These are phyloP conservation scores for Drosophila limbata DNA, from an alignment of 2,888 invertebrate genomes.

Conservation along the genomic window DNA sequence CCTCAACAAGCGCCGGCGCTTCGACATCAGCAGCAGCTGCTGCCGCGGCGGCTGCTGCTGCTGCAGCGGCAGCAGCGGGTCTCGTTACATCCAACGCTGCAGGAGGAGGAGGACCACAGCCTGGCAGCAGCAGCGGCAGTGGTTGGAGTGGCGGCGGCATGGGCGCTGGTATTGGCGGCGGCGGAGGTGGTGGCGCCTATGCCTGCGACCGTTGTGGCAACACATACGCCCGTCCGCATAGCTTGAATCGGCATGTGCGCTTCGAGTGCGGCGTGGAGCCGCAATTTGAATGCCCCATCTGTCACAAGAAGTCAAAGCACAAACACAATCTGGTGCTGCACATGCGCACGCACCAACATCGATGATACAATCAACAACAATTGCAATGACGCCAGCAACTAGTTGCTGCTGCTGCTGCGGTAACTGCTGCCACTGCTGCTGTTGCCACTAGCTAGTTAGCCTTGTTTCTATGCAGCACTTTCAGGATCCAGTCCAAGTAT, in stretches of 20 bases:
- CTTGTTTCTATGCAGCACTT: constrained; percentile 45
- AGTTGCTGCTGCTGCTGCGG: constrained; percentile 20
- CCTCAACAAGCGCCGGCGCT: constrained; percentile 58
- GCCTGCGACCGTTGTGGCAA: constrained; percentile 87
- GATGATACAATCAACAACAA: constrained; percentile 85
- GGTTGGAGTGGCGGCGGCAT: constrained; percentile 37
- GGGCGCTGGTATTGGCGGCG: constrained; percentile 50
- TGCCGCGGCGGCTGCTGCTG: constrained; percentile 47
- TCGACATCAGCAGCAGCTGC: constrained; percentile 71
- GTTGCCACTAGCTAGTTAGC: constrained; percentile 55
- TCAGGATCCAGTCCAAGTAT: constrained; percentile 28
- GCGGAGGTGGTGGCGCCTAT: constrained; percentile 83
- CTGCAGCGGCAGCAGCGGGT: constrained; percentile 51
- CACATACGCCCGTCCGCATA: constrained; percentile 87
- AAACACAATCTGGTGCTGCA: constrained; percentile 86
- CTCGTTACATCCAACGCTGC: constrained; percentile 36
- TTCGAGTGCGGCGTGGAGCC: constrained; percentile 88
- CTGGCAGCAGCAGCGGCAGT: constrained; percentile 30
- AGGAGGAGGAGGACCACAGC: constrained; percentile 27
- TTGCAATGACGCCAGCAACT: constrained; percentile 70
- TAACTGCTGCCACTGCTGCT: constrained; percentile 38
- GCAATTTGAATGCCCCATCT: constrained; percentile 88
- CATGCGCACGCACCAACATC: constrained; percentile 86
- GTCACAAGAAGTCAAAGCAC: constrained; percentile 87
- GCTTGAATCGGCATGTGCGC: constrained; percentile 87